These are phyloP conservation scores for Tauraco erythrolophus DNA, from an alignment of 2,113 vertebrate species.

Conservation along the genomic window DNA sequence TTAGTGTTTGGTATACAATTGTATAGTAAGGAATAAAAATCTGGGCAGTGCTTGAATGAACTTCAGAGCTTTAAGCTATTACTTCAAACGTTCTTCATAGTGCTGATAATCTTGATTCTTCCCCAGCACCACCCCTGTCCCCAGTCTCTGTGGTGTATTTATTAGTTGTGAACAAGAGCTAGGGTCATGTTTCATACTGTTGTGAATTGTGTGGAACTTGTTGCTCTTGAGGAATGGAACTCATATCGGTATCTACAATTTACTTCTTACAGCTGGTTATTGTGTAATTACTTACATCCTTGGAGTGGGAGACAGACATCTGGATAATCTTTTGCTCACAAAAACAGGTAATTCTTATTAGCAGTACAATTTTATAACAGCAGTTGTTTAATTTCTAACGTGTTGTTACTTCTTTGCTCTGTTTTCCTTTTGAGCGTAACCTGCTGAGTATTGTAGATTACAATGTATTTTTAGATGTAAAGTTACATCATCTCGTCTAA, in stretches of 20 bases:
- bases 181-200: neutral
- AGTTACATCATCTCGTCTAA: neutral
- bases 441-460: neutral
- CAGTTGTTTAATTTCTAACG: neutral
- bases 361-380: neutral
- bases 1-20: neutral
- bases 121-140: neutral
- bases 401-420: neutral
- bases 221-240: neutral
- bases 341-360: slow-evolving; percentile 85
- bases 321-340: slow-evolving; percentile 96
- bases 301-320: slow-evolving; percentile 95
- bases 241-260: neutral
- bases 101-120: neutral
- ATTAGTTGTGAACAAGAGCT: neutral
- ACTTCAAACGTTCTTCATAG: rapidly evolving
- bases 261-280: slow-evolving; percentile 88
- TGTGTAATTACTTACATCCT: slow-evolving; percentile 99
- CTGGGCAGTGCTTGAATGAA: neutral
- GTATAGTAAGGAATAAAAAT: neutral
- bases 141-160: neutral
- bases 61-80: neutral
- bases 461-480: neutral
- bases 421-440: neutral
- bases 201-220: slow-evolving; percentile 5